Evolutionary conservation across 2,888 invertebrate genomes (phyloP), one percentile per base, ranked within the genome.

Genomic region (Pristionchus exspectatus): DNA sequence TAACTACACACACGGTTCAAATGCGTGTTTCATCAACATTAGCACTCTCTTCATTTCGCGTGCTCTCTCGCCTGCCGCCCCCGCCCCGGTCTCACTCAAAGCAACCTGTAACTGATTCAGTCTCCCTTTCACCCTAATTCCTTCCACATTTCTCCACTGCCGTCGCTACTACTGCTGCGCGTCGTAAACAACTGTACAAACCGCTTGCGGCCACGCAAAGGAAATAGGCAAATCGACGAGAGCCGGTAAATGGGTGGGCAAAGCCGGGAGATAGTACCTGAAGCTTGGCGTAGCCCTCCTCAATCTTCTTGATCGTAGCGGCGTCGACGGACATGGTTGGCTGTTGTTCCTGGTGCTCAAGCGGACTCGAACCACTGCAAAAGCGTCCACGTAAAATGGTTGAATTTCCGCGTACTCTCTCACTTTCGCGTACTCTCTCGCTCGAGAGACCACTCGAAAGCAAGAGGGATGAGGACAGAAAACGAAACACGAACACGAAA

Each of bases 281-380:
- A 84, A 94, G 93, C 91, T 94, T 94, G 91, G 91, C 92, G 91
- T 92, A 94, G 89, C 93, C 94, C 88, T 93, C 94, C 91, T 94
- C 94, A 89, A 94, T 93, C 91, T 94, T 93, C 88, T 88, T 88
- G 88, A 88, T 88, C 14, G 59, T 59, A 18, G 54, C 88, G 44
- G 88, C 88, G 77, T 66, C 66, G 44, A 87, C 87, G 87, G 87
- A 66, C 87, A 87, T 87, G 86, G 38, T 50, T 66, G 44, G 38
- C 5, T 16, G 30, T 21, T 21, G 85, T 33, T 84, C 84, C 56
- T 56, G 85, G 33, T 56, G 56, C 59, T 85, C 85, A 38, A 63
- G 85, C 85, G 85, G 85, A 59, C 27, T 50, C 24, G 85, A 59
- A 27, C 81, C 81, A 81, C 81, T 81, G 81, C 81, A 81, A 81